Evolutionary conservation across 2,113 vertebrate genomes (phyloP).

Genomic region (Tychaedon coryphoeus): DNA sequence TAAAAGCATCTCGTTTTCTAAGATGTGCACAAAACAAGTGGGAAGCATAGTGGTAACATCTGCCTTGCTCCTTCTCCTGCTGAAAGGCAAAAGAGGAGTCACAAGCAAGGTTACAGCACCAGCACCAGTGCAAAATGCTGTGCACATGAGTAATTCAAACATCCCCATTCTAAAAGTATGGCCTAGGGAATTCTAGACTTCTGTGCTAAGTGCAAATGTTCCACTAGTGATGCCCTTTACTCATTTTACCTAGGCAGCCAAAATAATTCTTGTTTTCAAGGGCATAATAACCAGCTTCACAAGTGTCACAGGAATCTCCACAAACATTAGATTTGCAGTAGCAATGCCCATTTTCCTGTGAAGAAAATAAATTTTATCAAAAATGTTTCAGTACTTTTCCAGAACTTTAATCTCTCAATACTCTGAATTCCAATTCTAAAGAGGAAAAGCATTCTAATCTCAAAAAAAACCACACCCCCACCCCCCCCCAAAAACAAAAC

Average conservation of each 20-base stretch:
- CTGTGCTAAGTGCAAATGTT: background rate
- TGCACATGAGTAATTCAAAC: background rate
- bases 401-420: background rate
- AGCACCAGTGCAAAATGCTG: background rate
- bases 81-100: background rate
- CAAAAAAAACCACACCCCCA: no score
- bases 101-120: background rate
- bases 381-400: background rate
- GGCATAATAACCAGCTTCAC: constrained; percentile 84
- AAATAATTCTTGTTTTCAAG: constrained; percentile 85
- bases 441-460: background rate
- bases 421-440: background rate
- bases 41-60: background rate
- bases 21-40: background rate
- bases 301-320: constrained; percentile 80
- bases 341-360: constrained; percentile 84
- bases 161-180: background rate
- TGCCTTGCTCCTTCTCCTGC: background rate
- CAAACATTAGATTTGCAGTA: constrained; percentile 84
- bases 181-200: background rate
- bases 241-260: constrained; percentile 86
- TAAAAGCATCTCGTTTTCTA: background rate
- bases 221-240: background rate
- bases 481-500: background rate
- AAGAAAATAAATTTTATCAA: background rate